These are phyloP conservation scores for Salvelinus fontinalis DNA, from an alignment of 2,113 vertebrate genomes.

Conservation along the genomic window DNA sequence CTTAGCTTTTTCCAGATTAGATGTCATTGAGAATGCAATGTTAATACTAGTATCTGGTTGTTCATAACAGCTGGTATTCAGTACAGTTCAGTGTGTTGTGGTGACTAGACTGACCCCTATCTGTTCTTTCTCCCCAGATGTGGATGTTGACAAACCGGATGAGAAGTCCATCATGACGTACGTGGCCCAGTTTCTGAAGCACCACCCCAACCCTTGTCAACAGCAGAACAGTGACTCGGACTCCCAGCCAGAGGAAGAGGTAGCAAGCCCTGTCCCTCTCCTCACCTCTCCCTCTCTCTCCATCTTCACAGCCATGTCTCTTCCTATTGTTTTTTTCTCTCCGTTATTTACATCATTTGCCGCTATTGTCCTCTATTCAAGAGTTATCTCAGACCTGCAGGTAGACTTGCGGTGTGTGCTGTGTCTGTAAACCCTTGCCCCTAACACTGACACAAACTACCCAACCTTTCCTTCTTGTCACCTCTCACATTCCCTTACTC, in stretches of 20 bases:
- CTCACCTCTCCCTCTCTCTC: conserved; percentile 25
- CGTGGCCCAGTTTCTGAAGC: conserved; percentile 94
- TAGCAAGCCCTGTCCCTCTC: conserved; percentile 25
- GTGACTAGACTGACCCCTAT: background rate
- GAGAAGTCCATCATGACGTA: conserved; percentile 99
- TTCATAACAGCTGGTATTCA: no score
- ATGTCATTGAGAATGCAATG: background rate
- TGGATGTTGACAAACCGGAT: conserved; percentile 98
- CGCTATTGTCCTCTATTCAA: conserved; percentile 63
- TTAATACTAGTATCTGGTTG: no score
- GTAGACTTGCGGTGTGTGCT: conserved; percentile 58
- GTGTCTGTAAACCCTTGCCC: background rate
- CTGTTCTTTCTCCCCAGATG: conserved; percentile 76
- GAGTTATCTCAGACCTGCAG: conserved; percentile 68
- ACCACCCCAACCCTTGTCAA: conserved; percentile 79
- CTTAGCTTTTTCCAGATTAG: background rate
- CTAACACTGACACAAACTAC: background rate
- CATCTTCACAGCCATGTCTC: conserved; percentile 30
- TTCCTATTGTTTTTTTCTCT: conserved; percentile 28
- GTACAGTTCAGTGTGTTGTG: background rate
- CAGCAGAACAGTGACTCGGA: conserved; percentile 61
- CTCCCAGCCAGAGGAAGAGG: conserved; percentile 80
- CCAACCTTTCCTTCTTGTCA: background rate
- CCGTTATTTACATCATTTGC: background rate
- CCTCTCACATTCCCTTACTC: conserved; percentile 3